Evolutionary conservation across 1,140 invertebrate species (phyloP), one percentile per base, ranked within the genome.

Genomic region (Nasonia giraulti): DNA sequence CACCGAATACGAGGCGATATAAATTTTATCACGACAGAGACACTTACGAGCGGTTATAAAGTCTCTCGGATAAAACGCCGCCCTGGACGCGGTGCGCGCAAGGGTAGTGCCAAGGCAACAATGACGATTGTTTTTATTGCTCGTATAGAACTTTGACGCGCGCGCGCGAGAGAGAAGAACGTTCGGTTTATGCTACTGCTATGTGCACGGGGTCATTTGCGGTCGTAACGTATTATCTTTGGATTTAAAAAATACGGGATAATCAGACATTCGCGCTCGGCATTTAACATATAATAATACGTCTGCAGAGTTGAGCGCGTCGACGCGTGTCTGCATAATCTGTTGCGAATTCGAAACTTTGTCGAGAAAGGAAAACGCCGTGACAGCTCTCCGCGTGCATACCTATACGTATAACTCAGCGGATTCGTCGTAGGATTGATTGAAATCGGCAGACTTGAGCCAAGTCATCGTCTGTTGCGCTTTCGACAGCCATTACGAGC

Each of bases 61-160:
- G 47, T 68, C 33, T 17, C 31, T 17, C 20, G 69, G 62, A 74
- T 74, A 74, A 81, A 81, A 81, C 27, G 68, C 27, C 33, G 23
- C 47, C 66, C 5, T 20, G 37, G 40, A 47, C 27, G 62, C 14
- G 20, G n/a, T 62, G 11, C 33, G 40, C 66, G 40, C 66, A 66
- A 79, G 31, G 73, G 73, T 12, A 68, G 55, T 7, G 4, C 20
- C 50, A 17, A 20, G 10, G n/a, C 37, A 40, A 69, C 78, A n/a
- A 71, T 74, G 80, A 20, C 74, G 74, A 83, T 83, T 83, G 44
- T 20, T 50, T 83, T 78, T 77, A 83, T 78, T 20, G 82, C n/a
- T 83, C 66, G 80, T 74, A n/a, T 10, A 27, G 77, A 77, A 55
- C 23, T 77, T 77, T 55, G 75, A 47, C 33, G 75, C 40, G 33